Base-by-base conservation (phyloP, 2,113 vertebrate genomes). In the Seriola quinqueradiata region DNA sequence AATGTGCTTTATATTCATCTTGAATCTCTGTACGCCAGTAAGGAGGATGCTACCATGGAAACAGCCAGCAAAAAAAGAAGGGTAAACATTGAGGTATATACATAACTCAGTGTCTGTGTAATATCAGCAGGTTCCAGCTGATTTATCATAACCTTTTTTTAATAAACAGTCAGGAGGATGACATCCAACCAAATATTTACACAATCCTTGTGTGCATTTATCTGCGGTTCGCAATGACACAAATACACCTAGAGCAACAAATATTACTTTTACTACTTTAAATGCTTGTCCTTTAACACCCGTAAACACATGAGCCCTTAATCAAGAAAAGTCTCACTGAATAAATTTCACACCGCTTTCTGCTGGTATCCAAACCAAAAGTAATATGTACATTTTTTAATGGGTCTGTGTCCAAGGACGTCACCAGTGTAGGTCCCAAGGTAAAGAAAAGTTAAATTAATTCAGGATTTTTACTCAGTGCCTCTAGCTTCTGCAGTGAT, bases 11-110 rank as follows among this genome's bases (percentile, higher is more conserved):
- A 42, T 42, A 42, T 42, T 7, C 40, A 42, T 42, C 40, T 42
- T 42, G 40, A 7, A 42, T 42, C 40, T 42, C 40, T 10, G 40
- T 11, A 42, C 40, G 7, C 8, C 8, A 42, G 40, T 42, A 42
- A 3, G 7, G 40, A 42, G 40, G 9, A 2, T 52, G 77, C 48
- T 77, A 55, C 81, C 58, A 84, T 77, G 63, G 81, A 83, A 87
- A 83, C 77, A 58, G 19, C 25, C 61, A 23, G 50, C 21, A 61
- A 32, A 59, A 58, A 69, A 34, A 42, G 40, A 42, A 10, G 40
- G 40, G 8, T 8, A 10, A 42, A 42, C 40, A 42, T 42, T 9
- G 17, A 54, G 46, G 38, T 67, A 17, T 48, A 42, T 55, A 67
- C 70, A 70, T 77, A 64, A 70, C 46, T 70, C 69, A 77, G 63